Base-by-base conservation (phyloP, 2,113 vertebrate species). In the Neogobius melanostomus region DNA sequence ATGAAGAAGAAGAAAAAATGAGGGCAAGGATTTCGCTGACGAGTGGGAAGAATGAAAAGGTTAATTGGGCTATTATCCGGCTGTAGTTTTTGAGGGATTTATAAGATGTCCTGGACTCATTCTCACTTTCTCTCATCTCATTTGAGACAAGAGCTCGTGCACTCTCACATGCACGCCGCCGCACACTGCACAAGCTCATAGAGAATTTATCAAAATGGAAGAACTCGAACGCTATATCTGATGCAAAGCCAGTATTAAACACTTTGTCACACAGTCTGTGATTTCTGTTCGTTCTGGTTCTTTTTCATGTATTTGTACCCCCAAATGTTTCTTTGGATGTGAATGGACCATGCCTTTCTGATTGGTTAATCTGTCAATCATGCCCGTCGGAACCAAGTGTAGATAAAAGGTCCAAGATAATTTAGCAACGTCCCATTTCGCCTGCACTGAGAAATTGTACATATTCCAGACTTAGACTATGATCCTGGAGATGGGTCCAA, bases 21-120 rank as follows among this genome's bases (percentile, higher is more conserved):
- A 75, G 81, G 71, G 77, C 74, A 88, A 78, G 87, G 82, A 90
- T 91, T 91, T 86, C 74, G 86, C 87, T 92, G 88, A 92, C 85
- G 81, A 87, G 85, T 78, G 73, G 73, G 76, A 72, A 90, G 89
- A 90, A 90, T 91, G 92, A 92, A 93, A 93, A 93, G 92, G 93
- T 93, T 93, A 93, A 93, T 93, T 93, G 92, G 91, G 83, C 90
- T 86, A 91, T 93, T 93, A 93, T 91, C 84, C 84, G 54, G 78
- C 89, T 91, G 89, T 91, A 91, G 88, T 91, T 91, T 93, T 92
- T 92, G 90, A 92, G 86, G 88, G 91, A 92, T 92, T 93, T 92
- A 91, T 91, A 81, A 82, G 88, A 91, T 86, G 87, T 90, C 82
- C 75, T 11, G 69, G 74, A 72, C 77, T 86, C 74, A 62, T 83